Base-by-base conservation (phyloP, 2,113 vertebrate genomes). In the Sterna hirundo region DNA sequence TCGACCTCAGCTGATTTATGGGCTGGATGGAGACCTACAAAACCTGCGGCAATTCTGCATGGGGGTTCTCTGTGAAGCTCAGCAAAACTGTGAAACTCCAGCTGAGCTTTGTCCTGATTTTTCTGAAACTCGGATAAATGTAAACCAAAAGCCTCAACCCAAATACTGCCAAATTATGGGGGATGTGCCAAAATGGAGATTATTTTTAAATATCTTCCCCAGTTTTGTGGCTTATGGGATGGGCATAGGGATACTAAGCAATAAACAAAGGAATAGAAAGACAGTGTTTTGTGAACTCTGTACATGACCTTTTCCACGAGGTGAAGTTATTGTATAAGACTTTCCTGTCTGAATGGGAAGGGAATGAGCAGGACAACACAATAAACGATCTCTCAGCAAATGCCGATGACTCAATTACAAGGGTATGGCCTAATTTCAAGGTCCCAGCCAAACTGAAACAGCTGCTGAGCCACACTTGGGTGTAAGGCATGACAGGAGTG, bases 301-400 rank as follows among this genome's bases (percentile, higher is more conserved):
- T 7, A 32, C 75, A 32, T 74, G 97, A 96, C 96, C 97, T 93
- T 82, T 91, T 95, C 66, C 58, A 51, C 15, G 84, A 90, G 94
- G 97, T 97, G 95, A 97, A 96, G 77, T 94, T 91, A 89, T 97
- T 97, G 95, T 94, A 95, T 91, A 95, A 96, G 92, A 70, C 86
- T 72, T 97, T 80, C 74, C 94, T 95, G 91, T 79, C 91, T 94
- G 74, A 87, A 79, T 76, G 91, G 94, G 81, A 87, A 95, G 78
- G 94, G 62, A 84, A 76, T 0, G 16, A 83, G 68, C 57, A 75
- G 84, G 86, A 75, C 80, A 87, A 80, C 93, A 87, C 81, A 94
- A 91, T 54, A 62, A 95, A 92, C 8, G 40, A 94, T 79, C 70
- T 77, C 88, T 86, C 86, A 62, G 81, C 81, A 87, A 86, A 92